Evolutionary conservation across 2,113 vertebrate species (phyloP).

Genomic region (Sterna hirundo): DNA sequence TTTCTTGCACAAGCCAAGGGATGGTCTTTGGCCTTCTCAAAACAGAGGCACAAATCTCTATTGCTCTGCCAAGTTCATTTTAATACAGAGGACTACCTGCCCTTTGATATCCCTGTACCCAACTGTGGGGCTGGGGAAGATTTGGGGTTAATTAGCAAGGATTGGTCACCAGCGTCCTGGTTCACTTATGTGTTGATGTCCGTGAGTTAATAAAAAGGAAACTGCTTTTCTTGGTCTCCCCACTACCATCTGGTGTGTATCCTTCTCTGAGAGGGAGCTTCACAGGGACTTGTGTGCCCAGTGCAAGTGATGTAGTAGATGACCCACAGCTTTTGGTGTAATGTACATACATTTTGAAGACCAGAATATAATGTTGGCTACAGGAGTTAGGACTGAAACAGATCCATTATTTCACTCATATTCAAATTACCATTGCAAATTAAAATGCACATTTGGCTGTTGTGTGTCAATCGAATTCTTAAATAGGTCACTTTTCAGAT

Average conservation of each 20-base stretch:
- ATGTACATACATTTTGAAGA: background rate
- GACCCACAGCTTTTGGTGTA: background rate
- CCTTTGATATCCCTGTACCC: background rate
- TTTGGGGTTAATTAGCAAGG: background rate
- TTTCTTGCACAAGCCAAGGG: background rate
- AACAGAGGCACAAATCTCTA: background rate
- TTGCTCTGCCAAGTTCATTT: background rate
- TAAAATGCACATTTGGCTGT: background rate
- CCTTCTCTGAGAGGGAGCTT: background rate
- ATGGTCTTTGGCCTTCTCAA: background rate
- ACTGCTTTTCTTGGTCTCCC: background rate
- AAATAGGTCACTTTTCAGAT: background rate
- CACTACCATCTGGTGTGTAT: background rate
- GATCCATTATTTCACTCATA: background rate
- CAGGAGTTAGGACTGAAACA: background rate
- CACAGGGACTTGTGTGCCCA: background rate
- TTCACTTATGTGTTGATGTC: background rate
- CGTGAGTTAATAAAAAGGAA: background rate
- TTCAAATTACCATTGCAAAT: background rate
- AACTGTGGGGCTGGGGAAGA: fast-evolving
- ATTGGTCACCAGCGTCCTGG: background rate
- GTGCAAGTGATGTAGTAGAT: background rate
- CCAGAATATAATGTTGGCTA: background rate
- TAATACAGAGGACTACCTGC: background rate
- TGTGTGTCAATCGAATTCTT: background rate